phyloP scores from a whole-genome alignment of 2,113 vertebrate species.

The Ibidorhyncha struthersii region DNA sequence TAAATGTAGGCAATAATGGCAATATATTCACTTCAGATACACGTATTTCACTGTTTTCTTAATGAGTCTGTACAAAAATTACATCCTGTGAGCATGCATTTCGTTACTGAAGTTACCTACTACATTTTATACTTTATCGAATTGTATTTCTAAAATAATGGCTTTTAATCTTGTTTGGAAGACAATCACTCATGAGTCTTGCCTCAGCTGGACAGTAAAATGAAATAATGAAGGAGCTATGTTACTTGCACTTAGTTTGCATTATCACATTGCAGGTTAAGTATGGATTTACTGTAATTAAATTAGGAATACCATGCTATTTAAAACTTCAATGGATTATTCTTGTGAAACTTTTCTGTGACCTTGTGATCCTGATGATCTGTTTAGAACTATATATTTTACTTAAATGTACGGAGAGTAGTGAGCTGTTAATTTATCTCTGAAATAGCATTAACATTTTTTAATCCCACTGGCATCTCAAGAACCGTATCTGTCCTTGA shows the following conservation, averaged over 20 bases:
- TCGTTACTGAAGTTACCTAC: background rate
- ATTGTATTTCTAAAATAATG: background rate
- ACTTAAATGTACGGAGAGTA: background rate
- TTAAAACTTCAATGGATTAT: background rate
- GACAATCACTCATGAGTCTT: background rate
- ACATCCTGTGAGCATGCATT: background rate
- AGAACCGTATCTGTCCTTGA: background rate
- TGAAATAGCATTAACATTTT: background rate
- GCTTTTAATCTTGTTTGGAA: background rate
- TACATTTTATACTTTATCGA: background rate
- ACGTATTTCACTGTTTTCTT: background rate
- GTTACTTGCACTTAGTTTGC: background rate
- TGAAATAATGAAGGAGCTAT: background rate
- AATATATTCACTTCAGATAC: background rate
- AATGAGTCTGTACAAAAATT: background rate
- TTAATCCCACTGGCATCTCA: background rate
- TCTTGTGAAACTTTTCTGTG: background rate
- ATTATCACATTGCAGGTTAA: background rate
- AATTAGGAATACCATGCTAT: background rate
- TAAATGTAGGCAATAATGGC: background rate
- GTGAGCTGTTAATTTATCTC: background rate
- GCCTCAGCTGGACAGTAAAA: background rate
- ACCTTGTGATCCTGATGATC: background rate
- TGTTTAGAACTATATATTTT: background rate
- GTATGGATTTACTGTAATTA: background rate